Base-by-base conservation (phyloP, 30 jellyfish, hydroid and myxozoan genomes). In the Hydractinia echinata region DNA sequence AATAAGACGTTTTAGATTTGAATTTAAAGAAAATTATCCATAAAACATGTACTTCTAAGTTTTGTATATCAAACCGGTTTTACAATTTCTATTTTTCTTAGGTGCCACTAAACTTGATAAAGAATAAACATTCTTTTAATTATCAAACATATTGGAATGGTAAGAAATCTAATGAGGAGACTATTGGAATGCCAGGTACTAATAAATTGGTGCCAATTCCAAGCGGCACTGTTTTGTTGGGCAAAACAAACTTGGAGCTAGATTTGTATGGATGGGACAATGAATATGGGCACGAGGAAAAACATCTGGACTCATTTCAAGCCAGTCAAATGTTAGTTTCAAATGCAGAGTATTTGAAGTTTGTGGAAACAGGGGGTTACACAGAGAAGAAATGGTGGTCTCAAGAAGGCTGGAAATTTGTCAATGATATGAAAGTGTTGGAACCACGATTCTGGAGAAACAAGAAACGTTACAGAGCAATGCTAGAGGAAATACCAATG, bases 261-360 rank as follows among this genome's bases (percentile, higher is more conserved):
- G 85, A 77, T 66, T 11, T 53, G n/a, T 77, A 54, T 77, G 85
- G 85, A 0, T 77, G 85, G 85, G 85, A 77, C 55, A 77, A 77
- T n/a, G 85, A 77, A 52, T 77, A 10, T 77, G 85, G 85, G 0
- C 10, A 55, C 8, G 85, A 77, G 30, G 55, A 56, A 58, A 77
- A 77, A 3, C 5, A 30, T 7, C 76, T 77, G 82, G 56, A 51
- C 55, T 51, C 79, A 18, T 77, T 77, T n/a, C 39, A 54, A 54
- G 85, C 85, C 11, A 77, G 85, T 54, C 85, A 77, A 66, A 77
- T 77, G 85, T 54, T 77, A 53, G 85, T 77, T 8, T 77, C 85
- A 11, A 77, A 77, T 55, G 85, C 85, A 11, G 85, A 77, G 60
- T 77, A 77, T n/a, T 77, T 77, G 50, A 62, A 77, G 54, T 77